Base-by-base conservation (phyloP, 92 coral and sea anemone genomes). In the Virgularia gustaviana region DNA sequence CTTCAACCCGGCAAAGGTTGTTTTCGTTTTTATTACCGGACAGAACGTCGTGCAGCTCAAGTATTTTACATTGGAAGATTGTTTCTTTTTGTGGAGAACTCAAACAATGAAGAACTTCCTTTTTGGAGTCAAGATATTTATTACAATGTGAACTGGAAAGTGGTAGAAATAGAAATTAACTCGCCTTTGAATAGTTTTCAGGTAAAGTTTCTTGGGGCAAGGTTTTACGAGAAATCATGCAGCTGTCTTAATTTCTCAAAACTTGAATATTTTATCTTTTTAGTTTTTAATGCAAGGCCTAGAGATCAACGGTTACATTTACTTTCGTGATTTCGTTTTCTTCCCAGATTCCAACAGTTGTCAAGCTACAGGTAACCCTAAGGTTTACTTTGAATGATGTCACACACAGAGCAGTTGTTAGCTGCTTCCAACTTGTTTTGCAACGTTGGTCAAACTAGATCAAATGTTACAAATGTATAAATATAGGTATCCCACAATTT, bases 251-350 rank as follows among this genome's bases (percentile, higher is more conserved):
- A 4, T 3, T 16, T 51, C 28, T 51, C 27, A 27, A 30, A 31
- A 23, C 36, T 37, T 31, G 19, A 31, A 16, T 60, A 31, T 15
- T 60, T 10, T 30, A 2, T 42, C 44, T 63, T 32, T 41, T 65
- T 44, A 65, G 72, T 42, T 65, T 8, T 22, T 65, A 12, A 10
- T 65, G 6, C 36, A 65, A 65, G 72, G 72, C 1, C 56, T 65
- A 0, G 49, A 65, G 2, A 42, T 65, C 24, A 9, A 27, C 12
- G 23, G 36, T 20, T 3, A 44, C 30, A 16, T 65, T n/a, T 44
- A 41, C 49, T 65, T 65, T 25, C 72, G 72, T 11, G 56, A 65
- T 43, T 65, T 65, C 29, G 30, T 37, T 9, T 30, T 65, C 27
- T 65, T 33, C 18, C 19, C 56, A 42, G 44, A 32, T 42, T 41